Evolutionary conservation across 1,140 invertebrate genomes (phyloP).

Genomic region (Hypsibius dujardini): DNA sequence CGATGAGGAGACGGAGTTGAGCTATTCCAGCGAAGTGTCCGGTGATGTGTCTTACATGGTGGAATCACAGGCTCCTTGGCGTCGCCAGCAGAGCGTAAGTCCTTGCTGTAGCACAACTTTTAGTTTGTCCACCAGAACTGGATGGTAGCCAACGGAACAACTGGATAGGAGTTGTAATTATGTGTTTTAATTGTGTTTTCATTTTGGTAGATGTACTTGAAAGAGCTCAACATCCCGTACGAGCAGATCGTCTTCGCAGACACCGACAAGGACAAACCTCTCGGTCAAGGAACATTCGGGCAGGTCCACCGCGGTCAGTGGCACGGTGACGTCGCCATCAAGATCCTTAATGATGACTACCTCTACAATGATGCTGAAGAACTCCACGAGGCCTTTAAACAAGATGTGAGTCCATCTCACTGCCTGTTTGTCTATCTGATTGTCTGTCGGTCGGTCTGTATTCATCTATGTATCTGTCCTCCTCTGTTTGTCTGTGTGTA

Average conservation of each 20-base stretch:
- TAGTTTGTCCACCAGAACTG: too few relatives aligned
- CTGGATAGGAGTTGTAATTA: conserved; percentile 14
- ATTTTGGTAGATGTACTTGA: conserved; percentile 49
- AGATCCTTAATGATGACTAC: conserved; percentile 82
- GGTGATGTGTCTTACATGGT: neutral
- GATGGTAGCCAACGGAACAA: neutral
- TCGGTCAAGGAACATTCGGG: conserved; percentile 79
- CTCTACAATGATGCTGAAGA: conserved; percentile 58
- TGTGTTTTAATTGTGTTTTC: conserved; percentile 19
- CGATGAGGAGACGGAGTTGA: neutral
- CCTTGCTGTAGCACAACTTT: neutral
- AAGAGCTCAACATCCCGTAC: conserved; percentile 94
- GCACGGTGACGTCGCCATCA: conserved; percentile 98
- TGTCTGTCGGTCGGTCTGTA: too few relatives aligned
- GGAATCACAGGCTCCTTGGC: neutral
- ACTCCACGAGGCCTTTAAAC: conserved; percentile 78
- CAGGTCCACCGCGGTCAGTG: conserved; percentile 68
- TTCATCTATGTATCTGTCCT: too few relatives aligned
- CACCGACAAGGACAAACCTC: conserved; percentile 31
- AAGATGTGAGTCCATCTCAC: conserved; percentile 45
- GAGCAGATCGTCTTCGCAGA: conserved; percentile 74
- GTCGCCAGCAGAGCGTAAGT: conserved; percentile 10
- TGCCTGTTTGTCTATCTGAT: too few relatives aligned
- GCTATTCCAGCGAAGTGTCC: conserved; percentile 14
- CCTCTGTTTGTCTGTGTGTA: too few relatives aligned